These are phyloP conservation scores for Melanostigma gelatinosum DNA, from an alignment of 2,113 vertebrate species.

Conservation along the genomic window DNA sequence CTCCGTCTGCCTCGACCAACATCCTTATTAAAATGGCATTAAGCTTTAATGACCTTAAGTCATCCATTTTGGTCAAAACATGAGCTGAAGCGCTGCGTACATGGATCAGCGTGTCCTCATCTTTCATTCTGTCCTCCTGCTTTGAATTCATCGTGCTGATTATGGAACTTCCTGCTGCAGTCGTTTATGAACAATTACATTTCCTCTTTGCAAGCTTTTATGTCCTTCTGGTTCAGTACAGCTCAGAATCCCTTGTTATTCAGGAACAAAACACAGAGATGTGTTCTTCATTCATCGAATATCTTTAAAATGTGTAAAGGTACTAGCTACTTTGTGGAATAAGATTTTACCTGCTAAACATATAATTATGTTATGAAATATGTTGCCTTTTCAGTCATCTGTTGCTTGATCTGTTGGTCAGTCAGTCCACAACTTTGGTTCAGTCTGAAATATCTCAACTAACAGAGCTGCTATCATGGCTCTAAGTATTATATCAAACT, in stretches of 20 bases:
- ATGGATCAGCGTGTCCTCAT: background rate
- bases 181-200: background rate
- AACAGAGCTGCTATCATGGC: no score
- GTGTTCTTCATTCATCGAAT: background rate
- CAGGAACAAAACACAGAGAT: background rate
- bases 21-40: slow-evolving; percentile 55
- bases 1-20: background rate
- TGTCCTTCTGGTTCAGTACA: background rate
- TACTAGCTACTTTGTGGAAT: background rate
- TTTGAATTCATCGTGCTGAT: slow-evolving; percentile 36
- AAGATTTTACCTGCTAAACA: background rate
- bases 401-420: background rate
- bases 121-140: slow-evolving; percentile 14
- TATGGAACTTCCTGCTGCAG: slow-evolving; percentile 27
- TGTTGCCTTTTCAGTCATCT: background rate
- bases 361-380: background rate
- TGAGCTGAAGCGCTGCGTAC: background rate
- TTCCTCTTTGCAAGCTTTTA: background rate
- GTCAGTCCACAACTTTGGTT: background rate
- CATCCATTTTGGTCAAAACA: slow-evolving; percentile 27
- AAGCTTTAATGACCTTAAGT: slow-evolving; percentile 47
- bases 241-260: background rate
- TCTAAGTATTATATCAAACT: no score
- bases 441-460: background rate
- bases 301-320: background rate